Evolutionary conservation across 1,140 invertebrate genomes (phyloP).

Genomic region (Drosophila ercepeae): DNA sequence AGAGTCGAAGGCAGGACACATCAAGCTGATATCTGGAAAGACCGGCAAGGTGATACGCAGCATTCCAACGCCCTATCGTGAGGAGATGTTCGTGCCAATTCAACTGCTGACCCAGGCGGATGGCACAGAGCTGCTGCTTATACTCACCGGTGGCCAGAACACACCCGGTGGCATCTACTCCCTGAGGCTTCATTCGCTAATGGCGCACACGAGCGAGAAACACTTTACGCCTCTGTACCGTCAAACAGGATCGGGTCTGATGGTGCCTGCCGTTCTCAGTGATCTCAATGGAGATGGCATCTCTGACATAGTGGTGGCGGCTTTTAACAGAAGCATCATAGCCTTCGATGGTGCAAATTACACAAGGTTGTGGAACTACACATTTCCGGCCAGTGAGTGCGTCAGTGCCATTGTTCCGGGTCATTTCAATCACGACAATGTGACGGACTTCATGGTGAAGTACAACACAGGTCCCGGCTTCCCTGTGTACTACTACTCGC

Average conservation of each 20-base stretch:
- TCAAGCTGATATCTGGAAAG: conserved; percentile 89
- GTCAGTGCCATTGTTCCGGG: conserved; percentile 91
- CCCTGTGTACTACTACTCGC: conserved; percentile 90
- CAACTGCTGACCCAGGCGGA: conserved; percentile 73
- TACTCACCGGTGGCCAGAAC: conserved; percentile 91
- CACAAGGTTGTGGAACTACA: conserved; percentile 89
- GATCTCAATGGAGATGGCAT: conserved; percentile 90
- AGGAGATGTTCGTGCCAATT: conserved; percentile 89
- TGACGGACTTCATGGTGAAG: conserved; percentile 93
- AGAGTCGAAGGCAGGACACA: conserved; percentile 85
- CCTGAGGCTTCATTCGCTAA: conserved; percentile 84
- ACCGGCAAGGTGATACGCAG: conserved; percentile 87
- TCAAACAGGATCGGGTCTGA: conserved; percentile 84
- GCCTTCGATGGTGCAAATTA: conserved; percentile 90
- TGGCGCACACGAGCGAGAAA: conserved; percentile 81
- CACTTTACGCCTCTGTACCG: conserved; percentile 73
- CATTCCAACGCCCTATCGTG: conserved; percentile 87
- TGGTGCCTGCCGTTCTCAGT: conserved; percentile 88
- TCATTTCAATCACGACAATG: conserved; percentile 91
- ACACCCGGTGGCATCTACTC: conserved; percentile 90
- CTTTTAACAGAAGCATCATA: conserved; percentile 90
- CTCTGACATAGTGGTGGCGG: conserved; percentile 89
- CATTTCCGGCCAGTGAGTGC: conserved; percentile 87
- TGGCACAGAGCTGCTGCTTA: conserved; percentile 83
- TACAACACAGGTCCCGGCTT: conserved; percentile 90